Evolutionary conservation across 2,888 invertebrate species (phyloP).

Genomic region (Zygogramma bicolorata): DNA sequence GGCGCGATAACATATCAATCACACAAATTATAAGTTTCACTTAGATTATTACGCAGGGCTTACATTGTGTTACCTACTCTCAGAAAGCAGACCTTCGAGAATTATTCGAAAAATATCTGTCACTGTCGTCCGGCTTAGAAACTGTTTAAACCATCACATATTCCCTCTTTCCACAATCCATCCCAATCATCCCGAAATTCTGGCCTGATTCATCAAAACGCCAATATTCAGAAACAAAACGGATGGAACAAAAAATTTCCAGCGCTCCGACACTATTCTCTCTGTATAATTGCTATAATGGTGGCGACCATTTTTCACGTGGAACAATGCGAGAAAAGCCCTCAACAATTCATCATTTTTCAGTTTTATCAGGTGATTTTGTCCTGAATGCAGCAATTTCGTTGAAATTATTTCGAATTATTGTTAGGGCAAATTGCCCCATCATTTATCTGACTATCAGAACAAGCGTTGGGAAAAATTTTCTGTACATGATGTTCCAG

Average conservation of each 20-base stretch:
- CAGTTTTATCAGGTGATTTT: slow-evolving; percentile 5
- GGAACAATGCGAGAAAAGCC: slow-evolving; percentile 14
- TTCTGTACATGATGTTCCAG: too few relatives aligned
- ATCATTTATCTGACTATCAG: too few relatives aligned
- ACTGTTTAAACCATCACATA: too few relatives aligned
- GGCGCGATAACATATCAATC: too few relatives aligned
- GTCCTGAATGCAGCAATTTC: background rate
- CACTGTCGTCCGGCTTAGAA: too few relatives aligned
- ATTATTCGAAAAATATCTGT: too few relatives aligned
- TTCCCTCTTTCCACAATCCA: too few relatives aligned
- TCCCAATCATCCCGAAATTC: background rate
- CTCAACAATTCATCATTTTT: slow-evolving; percentile 6
- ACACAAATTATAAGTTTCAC: too few relatives aligned
- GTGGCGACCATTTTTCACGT: slow-evolving; percentile 8
- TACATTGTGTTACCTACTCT: too few relatives aligned
- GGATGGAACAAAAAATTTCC: background rate
- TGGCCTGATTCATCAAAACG: slow-evolving; percentile 1
- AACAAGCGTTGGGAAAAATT: too few relatives aligned
- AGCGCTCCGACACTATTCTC: background rate
- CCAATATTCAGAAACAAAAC: slow-evolving; percentile 8
- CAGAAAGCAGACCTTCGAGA: too few relatives aligned
- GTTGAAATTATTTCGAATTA: background rate
- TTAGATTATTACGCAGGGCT: too few relatives aligned
- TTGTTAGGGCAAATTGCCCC: background rate
- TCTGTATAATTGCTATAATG: slow-evolving; percentile 1